Evolutionary conservation across 2,113 vertebrate genomes (phyloP), one percentile per base, ranked within the genome.

Genomic region (Mus spicilegus): DNA sequence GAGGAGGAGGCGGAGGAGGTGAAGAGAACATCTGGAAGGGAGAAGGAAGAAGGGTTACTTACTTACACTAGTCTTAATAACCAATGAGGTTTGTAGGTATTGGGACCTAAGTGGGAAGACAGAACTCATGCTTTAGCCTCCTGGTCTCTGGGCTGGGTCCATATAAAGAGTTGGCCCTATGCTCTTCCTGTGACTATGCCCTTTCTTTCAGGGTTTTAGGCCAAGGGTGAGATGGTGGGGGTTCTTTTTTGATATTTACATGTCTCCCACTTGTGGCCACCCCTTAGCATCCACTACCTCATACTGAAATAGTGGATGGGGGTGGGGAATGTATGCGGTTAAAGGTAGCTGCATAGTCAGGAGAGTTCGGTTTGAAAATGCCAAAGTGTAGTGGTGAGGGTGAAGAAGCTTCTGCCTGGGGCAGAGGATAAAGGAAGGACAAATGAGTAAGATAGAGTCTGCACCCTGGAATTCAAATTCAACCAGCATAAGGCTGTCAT

Each of bases 161-260:
- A 96, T 88, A 97, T 80, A 88, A 94, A 97, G 94, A 95, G 67
- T 95, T 70, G 93, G 11, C 14, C 42, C 85, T 22, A 36, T 70
- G 19, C 4, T 67, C 75, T 26, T 93, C 80, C 65, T 2, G 13
- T 24, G 77, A 7, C 54, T 56, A 73, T 90, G 67, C 46, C 61
- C 73, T 94, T 89, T 58, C 88, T 92, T 54, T 75, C 33, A 80
- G 84, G 75, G 24, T 1, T 46, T 80, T 78, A 16, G 49, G 86
- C 24, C n/a, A 51, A 89, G 46, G 46, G 42, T 46, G 63, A 69
- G 63, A 36, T 42, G 17, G 0, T 87, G 61, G n/a, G 33, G 73
- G 19, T 67, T 63, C 61, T 85, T 42, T 85, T 87, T 65, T 93
- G 39, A 61, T 78, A 67, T 70, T 81, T 86, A 73, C 26, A 22